Evolutionary conservation across 2,888 invertebrate genomes (phyloP).

Genomic region (Phragmatobia fuliginosa): DNA sequence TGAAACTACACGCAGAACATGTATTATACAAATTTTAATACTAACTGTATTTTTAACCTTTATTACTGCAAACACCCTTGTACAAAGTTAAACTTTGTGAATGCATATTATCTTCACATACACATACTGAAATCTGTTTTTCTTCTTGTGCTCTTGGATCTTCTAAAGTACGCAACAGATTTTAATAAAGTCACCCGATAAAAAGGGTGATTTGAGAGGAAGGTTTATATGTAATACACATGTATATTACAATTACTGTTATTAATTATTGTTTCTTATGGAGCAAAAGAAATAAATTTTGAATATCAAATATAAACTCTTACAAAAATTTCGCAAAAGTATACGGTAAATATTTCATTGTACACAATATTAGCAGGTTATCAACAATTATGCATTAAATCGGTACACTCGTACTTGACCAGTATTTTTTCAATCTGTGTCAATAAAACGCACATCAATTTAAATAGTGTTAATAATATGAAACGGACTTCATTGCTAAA

Average conservation of each 20-base stretch:
- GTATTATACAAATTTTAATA: not conserved
- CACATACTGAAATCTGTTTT: not conserved
- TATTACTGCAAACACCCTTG: not conserved
- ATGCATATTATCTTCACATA: not conserved
- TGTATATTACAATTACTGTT: too few species aligned
- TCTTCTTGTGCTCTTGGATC: too few species aligned
- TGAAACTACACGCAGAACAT: not conserved
- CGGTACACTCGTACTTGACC: not conserved
- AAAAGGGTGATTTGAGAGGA: too few species aligned
- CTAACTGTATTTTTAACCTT: not conserved
- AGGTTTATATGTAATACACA: too few species aligned
- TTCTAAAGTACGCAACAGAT: too few species aligned
- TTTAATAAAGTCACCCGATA: too few species aligned
- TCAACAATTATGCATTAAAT: not conserved
- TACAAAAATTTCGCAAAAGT: not conserved
- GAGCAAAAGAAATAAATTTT: not conserved
- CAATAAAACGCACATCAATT: constrained; percentile 15
- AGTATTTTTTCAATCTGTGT: constrained; percentile 16
- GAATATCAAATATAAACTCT: not conserved
- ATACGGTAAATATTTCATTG: not conserved
- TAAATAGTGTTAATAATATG: constrained; percentile 13
- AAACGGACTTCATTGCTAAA: constrained; percentile 11
- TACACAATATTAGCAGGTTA: not conserved
- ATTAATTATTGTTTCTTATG: not conserved
- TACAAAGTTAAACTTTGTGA: not conserved